Base-by-base conservation (phyloP, 2,113 vertebrate species). In the Henicopernis longicauda region DNA sequence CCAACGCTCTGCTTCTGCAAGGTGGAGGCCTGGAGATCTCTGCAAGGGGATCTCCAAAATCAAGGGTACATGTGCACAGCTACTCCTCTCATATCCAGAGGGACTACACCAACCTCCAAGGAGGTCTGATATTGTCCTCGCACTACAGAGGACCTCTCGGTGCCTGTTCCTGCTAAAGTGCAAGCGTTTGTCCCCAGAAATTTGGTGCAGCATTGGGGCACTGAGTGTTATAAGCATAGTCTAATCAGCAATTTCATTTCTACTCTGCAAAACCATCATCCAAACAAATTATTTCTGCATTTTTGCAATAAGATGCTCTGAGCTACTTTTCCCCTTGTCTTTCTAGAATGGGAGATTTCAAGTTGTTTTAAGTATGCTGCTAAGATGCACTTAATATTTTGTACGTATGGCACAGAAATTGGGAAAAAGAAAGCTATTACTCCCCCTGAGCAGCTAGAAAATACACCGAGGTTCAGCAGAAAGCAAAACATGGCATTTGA, bases 81-180 rank as follows among this genome's bases (percentile, higher is more conserved):
- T 45, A 40, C 19, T 72, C 7, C 9, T 20, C 5, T 1, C 2
- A 2, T 36, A 90, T 11, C n/a, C 45, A 57, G 27, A 32, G 32
- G 55, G 42, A 32, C 31, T 10, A 29, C 11, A 16, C 3, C 18
- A 84, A 1, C 11, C 25, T 81, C 55, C 45, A 70, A 36, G 32
- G 76, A 38, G 0, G 2, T 73, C 54, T 49, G 22, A 38, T 42
- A 54, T 1, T 26, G n/a, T 58, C 47, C 42, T 78, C 0, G 0
- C 5, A 10, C 34, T 47, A 14, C 13, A 74, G 45, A 84, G 9
- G 38, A 74, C 4, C 40, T 47, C 17, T 45, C 38, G 31, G 17
- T 63, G 20, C 17, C 12, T 0, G 0, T 50, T 88, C 52, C 26
- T 79, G 31, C 10, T 61, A 61, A 93, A 65, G 3, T 8, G 10